Percentiles rank a stretch among this genome's conserved stretches.
Evolutionary conservation across 2,113 vertebrate genomes (phyloP).

Genomic region (Thomomys bottae): DNA sequence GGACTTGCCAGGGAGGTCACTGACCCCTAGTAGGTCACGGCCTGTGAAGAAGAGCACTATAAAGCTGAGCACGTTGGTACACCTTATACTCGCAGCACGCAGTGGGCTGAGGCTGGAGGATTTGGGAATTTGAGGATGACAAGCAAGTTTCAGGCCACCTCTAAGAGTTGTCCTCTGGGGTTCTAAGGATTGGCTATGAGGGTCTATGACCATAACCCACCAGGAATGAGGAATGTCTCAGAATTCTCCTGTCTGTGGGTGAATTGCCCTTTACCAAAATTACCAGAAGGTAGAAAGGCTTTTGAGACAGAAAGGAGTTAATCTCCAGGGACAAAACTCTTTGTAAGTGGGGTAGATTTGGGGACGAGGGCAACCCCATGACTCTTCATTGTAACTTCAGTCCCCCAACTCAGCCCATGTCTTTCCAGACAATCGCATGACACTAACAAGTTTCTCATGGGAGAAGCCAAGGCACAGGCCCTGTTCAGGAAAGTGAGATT

Average conservation of each 20-base stretch:
- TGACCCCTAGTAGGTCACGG: too few species aligned
- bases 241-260: not conserved
- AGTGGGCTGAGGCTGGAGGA: too few species aligned
- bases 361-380: not conserved
- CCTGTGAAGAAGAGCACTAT: too few species aligned
- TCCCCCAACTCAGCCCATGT: not conserved
- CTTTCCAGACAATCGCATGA: not conserved
- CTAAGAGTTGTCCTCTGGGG: not conserved
- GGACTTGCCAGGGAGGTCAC: too few species aligned
- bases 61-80: too few species aligned
- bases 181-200: rapidly evolving
- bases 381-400: not conserved
- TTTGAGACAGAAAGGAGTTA: slow-evolving; percentile 2
- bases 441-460: not conserved
- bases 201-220: not conserved
- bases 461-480: not conserved
- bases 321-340: not conserved
- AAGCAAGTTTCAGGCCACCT: too few species aligned
- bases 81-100: too few species aligned
- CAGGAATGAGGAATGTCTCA: not conserved
- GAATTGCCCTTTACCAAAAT: not conserved
- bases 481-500: not conserved
- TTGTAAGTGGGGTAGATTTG: not conserved
- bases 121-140: too few species aligned
- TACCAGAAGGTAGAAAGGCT: not conserved